Base-by-base conservation (phyloP, 2,888 invertebrate species). In the Scotopteryx bipunctaria region DNA sequence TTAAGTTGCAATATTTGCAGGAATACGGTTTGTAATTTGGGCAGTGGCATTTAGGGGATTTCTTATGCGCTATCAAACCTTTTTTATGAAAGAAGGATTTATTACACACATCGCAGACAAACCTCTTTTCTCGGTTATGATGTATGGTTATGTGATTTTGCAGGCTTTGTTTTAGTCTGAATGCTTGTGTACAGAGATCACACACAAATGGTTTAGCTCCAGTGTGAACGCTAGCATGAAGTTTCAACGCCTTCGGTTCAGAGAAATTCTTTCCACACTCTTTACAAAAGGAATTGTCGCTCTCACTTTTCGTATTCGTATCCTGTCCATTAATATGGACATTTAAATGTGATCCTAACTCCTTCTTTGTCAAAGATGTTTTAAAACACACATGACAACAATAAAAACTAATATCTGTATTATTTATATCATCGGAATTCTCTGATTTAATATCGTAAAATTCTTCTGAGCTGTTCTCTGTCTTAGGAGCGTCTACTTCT, bases 61-160 rank as follows among this genome's bases (percentile, higher is more conserved):
- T 15, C n/a, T 38, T 38, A n/a, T 38, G 38, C 5, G 14, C 23
- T 0, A 15, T 15, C 15, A 38, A 16, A 9, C 16, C 15, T 9
- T 38, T 38, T 9, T 25, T 38, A 5, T 15, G 25, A n/a, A 38
- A 38, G 25, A 25, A 38, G 2, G 38, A 25, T 38, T 38, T 25
- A 5, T 25, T 38, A 15, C 38, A 38, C 1, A n/a, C n/a, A 9
- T 38, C 38, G 9, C 38, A 38, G 13, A 9, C n/a, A 14, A 38
- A 38, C n/a, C 23, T 38, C 38, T 25, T 38, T 25, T 25, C 38
- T 38, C 15, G 5, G 1, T 15, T 15, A 15, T 38, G 38, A 3
- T 38, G 38, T 3, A 38, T 15, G 2, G 25, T 25, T 5, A 25
- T 15, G 5, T 38, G 38, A 9, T 38, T 25, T 5, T 15, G 38